Evolutionary conservation across 2,888 invertebrate genomes (phyloP).

Genomic region (Dicycla oo): DNA sequence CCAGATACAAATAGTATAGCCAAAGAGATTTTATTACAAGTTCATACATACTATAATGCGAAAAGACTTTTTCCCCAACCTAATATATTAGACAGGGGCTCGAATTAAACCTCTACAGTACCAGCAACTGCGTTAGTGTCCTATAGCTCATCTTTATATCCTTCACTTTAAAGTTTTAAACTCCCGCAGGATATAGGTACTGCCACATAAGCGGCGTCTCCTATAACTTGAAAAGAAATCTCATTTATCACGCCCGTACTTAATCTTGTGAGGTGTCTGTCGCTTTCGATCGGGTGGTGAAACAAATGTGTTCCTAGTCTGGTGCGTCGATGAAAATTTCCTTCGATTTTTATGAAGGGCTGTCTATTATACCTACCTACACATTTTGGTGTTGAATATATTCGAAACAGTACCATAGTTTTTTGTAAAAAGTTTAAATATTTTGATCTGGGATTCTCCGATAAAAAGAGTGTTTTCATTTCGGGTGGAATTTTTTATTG

Average conservation of each 20-base stretch:
- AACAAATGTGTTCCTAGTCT: slow-evolving; percentile 25
- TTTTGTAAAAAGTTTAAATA: slow-evolving; percentile 2
- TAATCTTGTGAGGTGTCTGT: slow-evolving; percentile 73
- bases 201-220: slow-evolving; percentile 17
- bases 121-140: background rate
- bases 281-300: slow-evolving; percentile 47
- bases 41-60: too few species aligned
- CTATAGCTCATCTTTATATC: slow-evolving; percentile 15
- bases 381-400: background rate
- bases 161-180: slow-evolving; percentile 11
- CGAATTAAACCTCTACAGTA: too few species aligned
- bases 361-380: too few species aligned
- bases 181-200: slow-evolving; percentile 3
- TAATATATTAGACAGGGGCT: too few species aligned
- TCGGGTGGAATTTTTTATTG: slow-evolving; percentile 4
- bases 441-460: background rate
- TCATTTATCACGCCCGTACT: slow-evolving; percentile 74
- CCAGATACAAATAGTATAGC: too few species aligned
- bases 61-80: too few species aligned
- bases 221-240: slow-evolving; percentile 64
- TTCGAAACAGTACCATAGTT: background rate
- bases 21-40: too few species aligned
- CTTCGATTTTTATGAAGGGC: background rate
- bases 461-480: slow-evolving; percentile 14
- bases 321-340: slow-evolving; percentile 20